Evolutionary conservation across 2,113 vertebrate species (phyloP).

Genomic region (Promerops cafer): DNA sequence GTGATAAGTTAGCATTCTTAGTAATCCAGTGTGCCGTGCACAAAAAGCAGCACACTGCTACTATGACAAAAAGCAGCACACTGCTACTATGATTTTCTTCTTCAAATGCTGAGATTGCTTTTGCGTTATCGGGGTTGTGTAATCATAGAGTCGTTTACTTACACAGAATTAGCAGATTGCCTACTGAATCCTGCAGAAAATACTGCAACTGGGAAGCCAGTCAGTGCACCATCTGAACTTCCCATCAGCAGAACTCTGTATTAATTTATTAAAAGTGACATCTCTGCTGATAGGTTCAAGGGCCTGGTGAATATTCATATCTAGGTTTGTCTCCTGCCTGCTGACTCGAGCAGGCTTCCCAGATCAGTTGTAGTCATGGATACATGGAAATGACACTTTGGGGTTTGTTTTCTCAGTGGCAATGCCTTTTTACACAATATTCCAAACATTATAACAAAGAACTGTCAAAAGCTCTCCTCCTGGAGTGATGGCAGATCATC

Average conservation of each 20-base stretch:
- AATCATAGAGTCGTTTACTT: background rate
- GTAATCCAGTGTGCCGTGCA: background rate
- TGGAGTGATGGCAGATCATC: fast-evolving
- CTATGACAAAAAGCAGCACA: background rate
- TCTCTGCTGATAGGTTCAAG: background rate
- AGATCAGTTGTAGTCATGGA: conserved; percentile 44
- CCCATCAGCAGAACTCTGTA: background rate
- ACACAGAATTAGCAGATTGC: background rate
- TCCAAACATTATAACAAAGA: background rate
- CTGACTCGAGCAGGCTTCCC: background rate
- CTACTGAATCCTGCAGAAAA: background rate
- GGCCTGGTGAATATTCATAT: background rate
- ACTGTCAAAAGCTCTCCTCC: background rate
- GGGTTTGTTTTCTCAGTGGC: background rate
- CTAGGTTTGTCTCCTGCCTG: background rate
- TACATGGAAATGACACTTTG: background rate
- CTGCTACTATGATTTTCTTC: background rate
- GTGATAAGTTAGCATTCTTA: background rate
- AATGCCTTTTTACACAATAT: background rate
- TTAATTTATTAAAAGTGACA: background rate
- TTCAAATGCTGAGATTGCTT: background rate
- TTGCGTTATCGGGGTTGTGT: background rate
- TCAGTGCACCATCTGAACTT: background rate
- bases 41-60: background rate
- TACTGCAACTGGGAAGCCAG: background rate